Evolutionary conservation across 2,888 invertebrate species (phyloP), one percentile per base, ranked within the genome.

Genomic region (Caenorhabditis sp.): DNA sequence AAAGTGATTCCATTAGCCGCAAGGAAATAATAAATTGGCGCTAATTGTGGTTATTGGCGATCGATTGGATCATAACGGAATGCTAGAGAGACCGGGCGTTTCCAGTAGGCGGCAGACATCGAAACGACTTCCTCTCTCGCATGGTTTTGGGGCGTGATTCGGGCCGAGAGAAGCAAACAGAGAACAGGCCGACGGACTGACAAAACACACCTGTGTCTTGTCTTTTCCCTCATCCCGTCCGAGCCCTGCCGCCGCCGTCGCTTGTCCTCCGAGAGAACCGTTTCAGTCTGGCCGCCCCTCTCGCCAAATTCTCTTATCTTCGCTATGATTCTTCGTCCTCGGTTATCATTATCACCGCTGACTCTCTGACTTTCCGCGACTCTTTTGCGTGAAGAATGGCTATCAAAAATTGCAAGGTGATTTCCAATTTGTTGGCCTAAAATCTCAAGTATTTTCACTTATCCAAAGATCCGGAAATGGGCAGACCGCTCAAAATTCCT

Each of bases 361-460:
- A n/a, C 52, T 35, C 52, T 53, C 26, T 63, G 63, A 63, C 52
- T 63, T 53, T 63, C 43, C 24, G 17, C 50, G 52, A 53, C 41
- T 37, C 45, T 52, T 63, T 52, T n/a, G n/a, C n/a, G n/a, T n/a
- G n/a, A n/a, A 50, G 9, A 35, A 72, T 72, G 72, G 32, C 58
- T 15, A 72, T 63, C 41, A 24, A 63, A 41, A 72, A 72, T 63
- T 72, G 72, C 55, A 72, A 72, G 72, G 72, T 61, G 11, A 30
- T 13, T 32, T 13, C 6, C 9, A 4, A 11, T 46, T 13, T 22
- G n/a, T n/a, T n/a, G n/a, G n/a, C n/a, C n/a, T n/a, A n/a, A n/a
- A n/a, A n/a, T n/a, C n/a, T n/a, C n/a, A n/a, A n/a, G n/a, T n/a
- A n/a, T n/a, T n/a, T n/a, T n/a, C n/a, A n/a, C n/a, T n/a, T n/a